These are phyloP conservation scores for Syngnathus acus DNA, from an alignment of 2,797 vertebrate genomes.

Conservation along the genomic window DNA sequence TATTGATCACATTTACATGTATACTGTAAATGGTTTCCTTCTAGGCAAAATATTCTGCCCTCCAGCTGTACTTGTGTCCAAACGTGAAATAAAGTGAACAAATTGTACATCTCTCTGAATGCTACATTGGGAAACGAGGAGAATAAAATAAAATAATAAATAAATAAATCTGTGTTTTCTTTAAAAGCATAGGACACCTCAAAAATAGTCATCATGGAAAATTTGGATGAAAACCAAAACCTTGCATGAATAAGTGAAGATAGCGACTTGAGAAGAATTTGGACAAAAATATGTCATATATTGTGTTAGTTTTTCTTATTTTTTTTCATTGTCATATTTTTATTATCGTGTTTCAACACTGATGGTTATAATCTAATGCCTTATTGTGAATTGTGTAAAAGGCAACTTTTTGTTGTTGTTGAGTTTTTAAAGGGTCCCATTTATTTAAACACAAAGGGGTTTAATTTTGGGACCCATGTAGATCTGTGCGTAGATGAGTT, in stretches of 20 bases:
- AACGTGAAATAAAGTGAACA: not conserved
- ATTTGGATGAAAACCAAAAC: not conserved
- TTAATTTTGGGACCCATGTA: no score
- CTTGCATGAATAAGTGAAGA: not conserved
- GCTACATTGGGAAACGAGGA: not conserved
- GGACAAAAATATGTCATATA: not conserved
- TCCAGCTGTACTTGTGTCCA: constrained; percentile 5
- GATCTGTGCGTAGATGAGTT: no score
- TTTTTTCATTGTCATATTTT: not conserved
- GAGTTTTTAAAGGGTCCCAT: no score
- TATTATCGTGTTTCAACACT: not conserved
- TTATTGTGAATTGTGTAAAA: not conserved
- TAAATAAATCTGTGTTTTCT: not conserved
- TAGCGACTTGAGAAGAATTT: not conserved
- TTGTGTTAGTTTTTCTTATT: not conserved
- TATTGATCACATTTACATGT: constrained; percentile 17
- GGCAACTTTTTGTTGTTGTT: not conserved
- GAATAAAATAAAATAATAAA: not conserved
- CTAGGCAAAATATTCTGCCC: not conserved
- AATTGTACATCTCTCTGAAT: not conserved
- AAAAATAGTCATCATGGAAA: not conserved
- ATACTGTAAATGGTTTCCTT: constrained; percentile 4
- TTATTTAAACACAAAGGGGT: no score
- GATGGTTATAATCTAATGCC: not conserved
- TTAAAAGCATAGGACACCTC: not conserved